Evolutionary conservation across 2,113 vertebrate species (phyloP).

Genomic region (Chaetura pelagica): DNA sequence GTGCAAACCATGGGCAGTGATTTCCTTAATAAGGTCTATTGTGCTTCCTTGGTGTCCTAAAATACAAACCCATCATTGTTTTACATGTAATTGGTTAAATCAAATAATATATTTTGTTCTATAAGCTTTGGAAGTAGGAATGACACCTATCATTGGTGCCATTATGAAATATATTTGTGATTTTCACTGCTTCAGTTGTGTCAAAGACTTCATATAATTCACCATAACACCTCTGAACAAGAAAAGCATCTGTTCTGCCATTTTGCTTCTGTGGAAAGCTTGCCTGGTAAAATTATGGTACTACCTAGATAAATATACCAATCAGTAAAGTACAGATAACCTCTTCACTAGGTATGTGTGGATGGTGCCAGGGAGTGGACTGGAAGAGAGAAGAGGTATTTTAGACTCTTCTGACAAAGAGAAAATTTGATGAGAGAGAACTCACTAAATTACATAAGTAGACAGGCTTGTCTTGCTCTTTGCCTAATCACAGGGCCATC

Average conservation of each 20-base stretch:
- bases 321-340: background rate
- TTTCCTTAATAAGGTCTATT: background rate
- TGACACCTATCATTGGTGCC: background rate
- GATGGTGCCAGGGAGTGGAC: background rate
- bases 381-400: background rate
- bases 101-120: background rate
- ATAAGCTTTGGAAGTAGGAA: background rate
- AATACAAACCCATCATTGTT: background rate
- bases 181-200: background rate
- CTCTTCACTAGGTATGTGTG: background rate
- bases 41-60: background rate
- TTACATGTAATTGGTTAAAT: background rate
- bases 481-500: background rate
- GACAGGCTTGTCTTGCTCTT: background rate
- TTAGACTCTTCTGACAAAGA: background rate
- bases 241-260: background rate
- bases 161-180: background rate
- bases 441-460: background rate
- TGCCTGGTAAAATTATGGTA: background rate
- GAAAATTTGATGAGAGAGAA: background rate
- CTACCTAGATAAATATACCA: background rate
- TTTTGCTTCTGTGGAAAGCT: background rate
- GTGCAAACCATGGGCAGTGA: background rate
- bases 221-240: background rate
- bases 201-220: background rate